A percentile compares a stretch with the other conserved stretches of the same genome.
Evolutionary conservation across 2,888 invertebrate genomes (phyloP).

Genomic region (Linnaemya vulpina): DNA sequence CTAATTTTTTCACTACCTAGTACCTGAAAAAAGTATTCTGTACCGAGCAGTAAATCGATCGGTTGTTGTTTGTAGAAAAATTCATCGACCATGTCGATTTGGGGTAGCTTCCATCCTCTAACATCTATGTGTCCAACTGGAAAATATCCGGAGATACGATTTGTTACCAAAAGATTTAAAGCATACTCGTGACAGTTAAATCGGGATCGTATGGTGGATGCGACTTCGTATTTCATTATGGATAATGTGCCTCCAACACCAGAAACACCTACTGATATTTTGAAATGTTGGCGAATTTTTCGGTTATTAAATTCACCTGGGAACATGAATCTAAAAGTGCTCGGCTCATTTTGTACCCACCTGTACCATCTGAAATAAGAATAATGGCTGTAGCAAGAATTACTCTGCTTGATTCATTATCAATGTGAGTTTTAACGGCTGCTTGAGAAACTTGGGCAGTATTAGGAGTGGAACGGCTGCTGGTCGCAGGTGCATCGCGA

Average conservation of each 20-base stretch:
- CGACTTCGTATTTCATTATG: slow-evolving; percentile 19
- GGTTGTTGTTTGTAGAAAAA: slow-evolving; percentile 32
- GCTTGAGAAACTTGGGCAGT: too few relatives aligned
- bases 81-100: slow-evolving; percentile 40
- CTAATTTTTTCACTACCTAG: slow-evolving; percentile 11
- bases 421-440: too few relatives aligned
- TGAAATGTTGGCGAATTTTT: slow-evolving; percentile 29
- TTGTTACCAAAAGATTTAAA: slow-evolving; percentile 6
- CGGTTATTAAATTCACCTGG: slow-evolving; percentile 30
- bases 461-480: too few relatives aligned
- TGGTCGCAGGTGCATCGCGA: too few relatives aligned
- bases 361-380: too few relatives aligned
- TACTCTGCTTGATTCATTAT: too few relatives aligned
- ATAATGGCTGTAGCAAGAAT: too few relatives aligned
- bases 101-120: slow-evolving; percentile 9
- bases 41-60: slow-evolving; percentile 25
- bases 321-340: slow-evolving; percentile 31
- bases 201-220: slow-evolving; percentile 9
- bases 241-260: slow-evolving; percentile 20
- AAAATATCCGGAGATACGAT: slow-evolving; percentile 30
- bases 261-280: slow-evolving; percentile 28
- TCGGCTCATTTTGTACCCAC: too few relatives aligned
- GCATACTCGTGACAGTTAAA: slow-evolving; percentile 34
- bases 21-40: slow-evolving; percentile 37
- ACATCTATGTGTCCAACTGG: slow-evolving; percentile 30